Conservation (phyloP, 2,888 invertebrate genomes). For the Nomada ferruginata region DNA sequence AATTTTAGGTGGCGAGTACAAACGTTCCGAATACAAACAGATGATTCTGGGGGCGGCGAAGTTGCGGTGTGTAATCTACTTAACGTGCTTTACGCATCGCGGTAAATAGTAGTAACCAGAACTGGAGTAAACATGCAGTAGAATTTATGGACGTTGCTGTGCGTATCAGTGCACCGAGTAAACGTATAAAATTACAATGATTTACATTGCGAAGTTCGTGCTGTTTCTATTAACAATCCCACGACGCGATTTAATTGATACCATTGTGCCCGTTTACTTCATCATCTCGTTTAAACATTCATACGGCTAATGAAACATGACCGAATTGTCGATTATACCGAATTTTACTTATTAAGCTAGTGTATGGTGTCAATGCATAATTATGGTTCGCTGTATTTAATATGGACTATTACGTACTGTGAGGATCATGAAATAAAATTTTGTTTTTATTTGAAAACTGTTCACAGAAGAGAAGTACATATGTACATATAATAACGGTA, state of each 20-base stretch:
- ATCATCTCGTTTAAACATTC: slow-evolving; percentile 26
- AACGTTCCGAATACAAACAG: background rate
- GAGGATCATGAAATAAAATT: too few species aligned
- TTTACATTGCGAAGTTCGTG: slow-evolving; percentile 46
- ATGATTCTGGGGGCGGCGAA: slow-evolving; percentile 19
- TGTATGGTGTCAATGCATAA: too few species aligned
- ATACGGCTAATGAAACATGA: slow-evolving; percentile 12
- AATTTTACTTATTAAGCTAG: too few species aligned
- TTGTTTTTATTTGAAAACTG: too few species aligned
- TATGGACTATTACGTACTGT: too few species aligned
- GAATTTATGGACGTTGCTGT: slow-evolving; percentile 47
- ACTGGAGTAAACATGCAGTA: slow-evolving; percentile 24
- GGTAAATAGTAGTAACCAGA: slow-evolving; percentile 51
- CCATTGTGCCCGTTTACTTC: slow-evolving; percentile 2
- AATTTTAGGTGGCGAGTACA: slow-evolving; percentile 12
- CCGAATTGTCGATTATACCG: slow-evolving; percentile 5
- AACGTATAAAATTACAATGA: slow-evolving; percentile 45
- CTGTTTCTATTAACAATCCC: slow-evolving; percentile 37
- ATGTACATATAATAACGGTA: too few species aligned
- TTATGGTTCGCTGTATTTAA: too few species aligned
- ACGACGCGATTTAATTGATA: slow-evolving; percentile 16
- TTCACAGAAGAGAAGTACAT: too few species aligned
- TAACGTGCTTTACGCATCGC: slow-evolving; percentile 50
- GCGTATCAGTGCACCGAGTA: slow-evolving; percentile 39
- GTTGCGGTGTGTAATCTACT: slow-evolving; percentile 44